Evolutionary conservation across 2,797 vertebrate genomes (phyloP).

Genomic region (Sebastes taczanowskii): DNA sequence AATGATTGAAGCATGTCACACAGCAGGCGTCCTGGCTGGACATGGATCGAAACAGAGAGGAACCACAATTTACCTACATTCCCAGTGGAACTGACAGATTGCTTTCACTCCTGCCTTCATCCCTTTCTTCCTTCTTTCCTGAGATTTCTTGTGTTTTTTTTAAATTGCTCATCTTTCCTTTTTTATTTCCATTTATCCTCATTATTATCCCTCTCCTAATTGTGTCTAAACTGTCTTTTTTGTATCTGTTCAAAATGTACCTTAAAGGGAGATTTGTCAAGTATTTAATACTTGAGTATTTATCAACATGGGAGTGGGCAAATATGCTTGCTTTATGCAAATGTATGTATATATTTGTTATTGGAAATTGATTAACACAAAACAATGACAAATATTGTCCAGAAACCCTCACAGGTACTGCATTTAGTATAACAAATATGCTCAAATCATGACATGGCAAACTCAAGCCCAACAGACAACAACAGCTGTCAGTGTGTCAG

Average conservation of each 20-base stretch:
- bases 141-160: not conserved
- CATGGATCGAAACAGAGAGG: conserved; percentile 50
- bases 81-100: conserved; percentile 44
- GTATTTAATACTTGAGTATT: no score
- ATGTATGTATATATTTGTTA: no score
- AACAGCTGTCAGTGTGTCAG: no score
- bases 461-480: no score
- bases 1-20: conserved; percentile 72
- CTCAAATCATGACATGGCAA: no score
- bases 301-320: no score
- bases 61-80: conserved; percentile 54
- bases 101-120: not conserved
- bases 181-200: not conserved
- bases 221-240: not conserved
- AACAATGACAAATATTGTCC: no score
- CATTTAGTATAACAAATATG: no score
- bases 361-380: no score
- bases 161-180: not conserved
- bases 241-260: no score
- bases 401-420: fast-evolving
- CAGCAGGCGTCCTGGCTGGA: conserved; percentile 37
- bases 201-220: not conserved
- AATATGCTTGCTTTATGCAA: no score
- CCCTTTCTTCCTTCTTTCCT: not conserved
- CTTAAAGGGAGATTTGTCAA: no score